Conservation (phyloP, 2,113 vertebrate genomes). For the Oncorhynchus masou region DNA sequence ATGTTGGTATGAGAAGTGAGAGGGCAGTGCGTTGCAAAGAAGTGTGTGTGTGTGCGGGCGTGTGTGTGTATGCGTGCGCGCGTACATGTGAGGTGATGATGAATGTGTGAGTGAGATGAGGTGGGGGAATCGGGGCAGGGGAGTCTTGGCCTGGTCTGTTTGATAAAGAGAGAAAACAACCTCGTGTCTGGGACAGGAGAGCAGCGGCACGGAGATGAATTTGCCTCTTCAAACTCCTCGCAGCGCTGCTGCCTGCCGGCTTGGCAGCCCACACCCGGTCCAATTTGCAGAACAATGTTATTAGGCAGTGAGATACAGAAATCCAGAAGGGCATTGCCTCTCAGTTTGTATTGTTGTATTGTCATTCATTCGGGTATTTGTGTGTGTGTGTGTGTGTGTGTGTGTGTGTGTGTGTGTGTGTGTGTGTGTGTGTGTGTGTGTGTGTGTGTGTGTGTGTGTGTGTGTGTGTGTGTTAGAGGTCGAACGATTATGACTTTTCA, state of each 20-base stretch:
- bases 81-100: constrained; percentile 29
- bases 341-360: constrained; percentile 2
- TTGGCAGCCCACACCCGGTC: constrained; percentile 42
- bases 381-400: background rate
- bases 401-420: background rate
- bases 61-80: background rate
- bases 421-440: too few relatives aligned
- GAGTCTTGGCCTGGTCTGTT: constrained; percentile 49
- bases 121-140: constrained; percentile 56
- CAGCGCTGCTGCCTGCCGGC: constrained; percentile 12
- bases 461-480: too few relatives aligned
- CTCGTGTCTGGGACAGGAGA: constrained; percentile 32
- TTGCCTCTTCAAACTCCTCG: constrained; percentile 43
- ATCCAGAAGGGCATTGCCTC: constrained; percentile 26
- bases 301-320: constrained; percentile 38
- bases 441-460: too few relatives aligned
- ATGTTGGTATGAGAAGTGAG: too few relatives aligned
- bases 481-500: too few relatives aligned
- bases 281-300: constrained; percentile 55
- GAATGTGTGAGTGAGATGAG: constrained; percentile 61
- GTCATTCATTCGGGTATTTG: constrained; percentile 25
- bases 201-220: constrained; percentile 49
- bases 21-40: too few relatives aligned
- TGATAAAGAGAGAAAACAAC: constrained; percentile 39
- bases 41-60: background rate